These are phyloP conservation scores for Anoplolepis gracilipes DNA, from an alignment of 1,140 invertebrate genomes.

Conservation along the genomic window DNA sequence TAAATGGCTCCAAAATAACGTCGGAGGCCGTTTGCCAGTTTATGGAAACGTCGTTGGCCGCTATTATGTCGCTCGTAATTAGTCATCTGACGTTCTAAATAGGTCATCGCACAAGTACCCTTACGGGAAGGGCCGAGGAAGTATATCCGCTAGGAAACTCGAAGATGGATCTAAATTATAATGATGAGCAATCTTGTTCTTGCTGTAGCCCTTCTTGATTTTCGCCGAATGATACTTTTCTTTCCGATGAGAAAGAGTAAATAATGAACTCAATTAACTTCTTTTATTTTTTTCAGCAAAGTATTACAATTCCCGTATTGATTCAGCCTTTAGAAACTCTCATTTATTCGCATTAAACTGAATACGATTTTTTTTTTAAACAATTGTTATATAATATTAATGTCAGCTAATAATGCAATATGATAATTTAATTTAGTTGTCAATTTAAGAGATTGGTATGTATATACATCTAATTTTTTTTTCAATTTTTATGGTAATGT, in stretches of 20 bases:
- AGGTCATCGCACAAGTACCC: not conserved
- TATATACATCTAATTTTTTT: not conserved
- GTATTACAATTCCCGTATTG: not conserved
- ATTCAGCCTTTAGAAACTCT: not conserved
- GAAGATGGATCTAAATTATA: not conserved
- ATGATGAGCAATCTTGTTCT: not conserved
- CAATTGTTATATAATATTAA: not conserved
- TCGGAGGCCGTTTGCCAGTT: not conserved
- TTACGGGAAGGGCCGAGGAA: not conserved
- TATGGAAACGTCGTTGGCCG: not conserved
- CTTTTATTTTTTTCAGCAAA: not conserved
- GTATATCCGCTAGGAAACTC: not conserved
- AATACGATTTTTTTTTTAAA: not conserved
- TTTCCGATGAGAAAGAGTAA: not conserved
- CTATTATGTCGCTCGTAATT: conserved; percentile 34
- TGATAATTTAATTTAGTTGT: not conserved
- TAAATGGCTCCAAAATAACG: conserved; percentile 14
- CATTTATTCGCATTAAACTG: not conserved
- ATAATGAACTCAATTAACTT: not conserved
- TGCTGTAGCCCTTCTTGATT: not conserved
- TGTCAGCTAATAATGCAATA: not conserved
- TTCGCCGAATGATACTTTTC: not conserved
- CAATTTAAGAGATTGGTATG: not conserved
- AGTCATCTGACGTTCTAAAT: conserved; percentile 20
- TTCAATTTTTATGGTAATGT: too few species aligned